Conservation (phyloP, 2,797 vertebrate species). For the Notolabrus celidotus region DNA sequence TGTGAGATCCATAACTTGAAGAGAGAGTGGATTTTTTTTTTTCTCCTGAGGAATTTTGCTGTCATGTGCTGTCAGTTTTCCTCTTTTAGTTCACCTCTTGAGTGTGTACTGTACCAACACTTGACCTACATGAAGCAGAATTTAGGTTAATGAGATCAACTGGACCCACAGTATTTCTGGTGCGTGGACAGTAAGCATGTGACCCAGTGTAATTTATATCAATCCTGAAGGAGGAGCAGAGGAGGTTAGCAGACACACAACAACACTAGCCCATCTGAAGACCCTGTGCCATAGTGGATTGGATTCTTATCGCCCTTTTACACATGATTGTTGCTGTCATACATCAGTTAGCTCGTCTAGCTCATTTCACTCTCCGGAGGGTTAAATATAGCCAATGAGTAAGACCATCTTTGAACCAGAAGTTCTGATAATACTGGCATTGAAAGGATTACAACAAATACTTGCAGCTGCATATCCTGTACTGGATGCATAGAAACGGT, state of each 20-base stretch:
- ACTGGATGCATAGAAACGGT: too few species aligned
- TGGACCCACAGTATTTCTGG: slow-evolving; percentile 44
- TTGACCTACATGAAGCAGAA: slow-evolving; percentile 38
- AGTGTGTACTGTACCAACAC: slow-evolving; percentile 22
- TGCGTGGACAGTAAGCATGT: slow-evolving; percentile 49
- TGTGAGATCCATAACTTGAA: slow-evolving; percentile 40
- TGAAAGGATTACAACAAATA: too few species aligned
- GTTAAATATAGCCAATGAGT: too few species aligned
- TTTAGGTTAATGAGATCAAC: slow-evolving; percentile 61
- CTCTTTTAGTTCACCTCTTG: slow-evolving; percentile 35
- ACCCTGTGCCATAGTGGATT: background rate
- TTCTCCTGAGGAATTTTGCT: slow-evolving; percentile 32
- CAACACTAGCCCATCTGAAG: slow-evolving; percentile 12
- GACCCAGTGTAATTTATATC: slow-evolving; percentile 52
- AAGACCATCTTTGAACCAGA: too few species aligned
- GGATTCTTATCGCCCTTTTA: background rate
- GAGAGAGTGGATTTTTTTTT: slow-evolving; percentile 8
- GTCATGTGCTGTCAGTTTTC: slow-evolving; percentile 58
- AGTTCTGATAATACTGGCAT: too few species aligned
- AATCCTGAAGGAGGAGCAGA: slow-evolving; percentile 49
- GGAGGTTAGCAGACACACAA: slow-evolving; percentile 37
- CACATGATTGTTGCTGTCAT: background rate
- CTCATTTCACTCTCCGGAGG: too few species aligned
- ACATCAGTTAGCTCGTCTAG: too few species aligned
- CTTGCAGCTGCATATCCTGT: too few species aligned